Evolutionary conservation across 2,888 invertebrate species (phyloP), one percentile per base, ranked within the genome.

Genomic region (Mythimna impura): DNA sequence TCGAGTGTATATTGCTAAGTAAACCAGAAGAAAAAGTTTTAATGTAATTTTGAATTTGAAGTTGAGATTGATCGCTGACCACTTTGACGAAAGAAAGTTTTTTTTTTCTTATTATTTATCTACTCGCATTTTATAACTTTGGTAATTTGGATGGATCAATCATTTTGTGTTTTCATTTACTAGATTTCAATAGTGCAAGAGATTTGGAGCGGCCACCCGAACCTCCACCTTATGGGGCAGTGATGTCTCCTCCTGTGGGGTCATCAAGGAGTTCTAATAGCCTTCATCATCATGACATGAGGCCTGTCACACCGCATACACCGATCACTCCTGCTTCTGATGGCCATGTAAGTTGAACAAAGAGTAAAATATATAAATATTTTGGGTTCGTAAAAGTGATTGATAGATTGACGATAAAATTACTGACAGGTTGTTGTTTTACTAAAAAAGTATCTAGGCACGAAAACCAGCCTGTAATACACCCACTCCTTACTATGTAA

Each of bases 311-410:
- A 10, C 93, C 92, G 5, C 94, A 94, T 67, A 95, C 95, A 54
- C 93, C 95, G 0, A 93, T 91, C 78, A 95, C 95, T 7, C 95
- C 95, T 14, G 93, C 93, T 47, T 95, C 94, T 68, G 96, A 96
- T 90, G 93, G 91, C 76, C 95, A 95, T 91, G 96, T 96, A 89
- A 85, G 72, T 80, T 52, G 20, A 52, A 52, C n/a, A n/a, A 52
- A n/a, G 50, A 47, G 20, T 50, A 50, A 50, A 50, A 20, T 17
- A 47, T 47, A 7, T 34, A 34, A 0, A n/a, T n/a, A 52, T 52
- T 52, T n/a, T n/a, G 3, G 3, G 0, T 52, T 52, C 1, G n/a
- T 52, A 52, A 52, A n/a, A 20, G 6, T 47, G 47, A 17, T 47
- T 47, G 14, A 20, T 47, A 6, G 47, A 47, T 52, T 9, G 50